Conservation (phyloP, 2,888 invertebrate genomes). For the Chaetogeoica ovagalla region DNA sequence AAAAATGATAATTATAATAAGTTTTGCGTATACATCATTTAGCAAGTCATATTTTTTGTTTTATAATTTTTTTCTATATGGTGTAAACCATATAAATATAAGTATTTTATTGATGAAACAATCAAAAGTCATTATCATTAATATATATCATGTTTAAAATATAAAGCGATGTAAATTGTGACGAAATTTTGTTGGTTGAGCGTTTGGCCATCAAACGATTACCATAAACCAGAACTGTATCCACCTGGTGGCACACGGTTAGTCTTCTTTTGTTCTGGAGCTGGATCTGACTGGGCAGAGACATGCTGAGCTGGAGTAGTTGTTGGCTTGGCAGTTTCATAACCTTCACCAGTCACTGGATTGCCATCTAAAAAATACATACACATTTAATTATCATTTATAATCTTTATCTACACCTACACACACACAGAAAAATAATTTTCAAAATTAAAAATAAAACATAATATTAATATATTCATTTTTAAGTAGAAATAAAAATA, state of each 20-base stretch:
- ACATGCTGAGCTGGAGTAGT: constrained; percentile 54
- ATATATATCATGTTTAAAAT: constrained; percentile 24
- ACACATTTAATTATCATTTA: background rate
- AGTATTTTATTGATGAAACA: constrained; percentile 38
- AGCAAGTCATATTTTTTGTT: constrained; percentile 10
- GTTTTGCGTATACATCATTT: background rate
- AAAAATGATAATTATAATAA: constrained; percentile 34
- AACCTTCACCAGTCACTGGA: constrained; percentile 66
- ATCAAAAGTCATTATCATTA: constrained; percentile 22
- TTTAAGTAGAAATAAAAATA: background rate
- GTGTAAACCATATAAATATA: constrained; percentile 15
- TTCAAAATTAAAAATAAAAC: background rate
- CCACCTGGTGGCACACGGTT: constrained; percentile 72
- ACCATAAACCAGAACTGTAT: constrained; percentile 72
- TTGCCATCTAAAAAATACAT: constrained; percentile 63
- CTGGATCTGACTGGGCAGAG: constrained; percentile 54
- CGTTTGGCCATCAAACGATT: constrained; percentile 58
- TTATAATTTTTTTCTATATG: background rate
- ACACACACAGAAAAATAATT: background rate
- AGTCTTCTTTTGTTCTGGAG: constrained; percentile 60
- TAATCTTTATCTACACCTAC: too few relatives aligned
- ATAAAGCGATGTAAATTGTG: constrained; percentile 43
- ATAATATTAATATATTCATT: too few relatives aligned
- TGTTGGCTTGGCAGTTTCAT: constrained; percentile 60
- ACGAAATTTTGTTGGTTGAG: constrained; percentile 15